These are phyloP conservation scores for Mimachlamys varia DNA, from an alignment of 2,888 invertebrate species.

Conservation along the genomic window DNA sequence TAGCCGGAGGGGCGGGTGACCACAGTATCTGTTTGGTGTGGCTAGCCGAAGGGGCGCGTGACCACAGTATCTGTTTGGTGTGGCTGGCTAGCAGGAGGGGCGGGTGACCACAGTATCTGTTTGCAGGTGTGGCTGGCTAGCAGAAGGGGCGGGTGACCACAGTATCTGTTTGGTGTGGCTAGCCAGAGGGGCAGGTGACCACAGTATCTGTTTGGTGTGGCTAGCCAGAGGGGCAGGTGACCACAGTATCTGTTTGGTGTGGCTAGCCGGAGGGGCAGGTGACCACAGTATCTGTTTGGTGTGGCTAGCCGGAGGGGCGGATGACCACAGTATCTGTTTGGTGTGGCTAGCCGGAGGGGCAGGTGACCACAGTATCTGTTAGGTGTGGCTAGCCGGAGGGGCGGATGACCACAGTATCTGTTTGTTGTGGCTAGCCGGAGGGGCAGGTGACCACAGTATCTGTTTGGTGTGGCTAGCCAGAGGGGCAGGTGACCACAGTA, in stretches of 20 bases:
- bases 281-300: not conserved
- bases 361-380: not conserved
- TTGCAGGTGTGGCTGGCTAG: not conserved
- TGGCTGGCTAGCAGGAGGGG: not conserved
- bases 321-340: not conserved
- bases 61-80: too few relatives aligned
- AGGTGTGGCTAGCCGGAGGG: not conserved
- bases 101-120: not conserved
- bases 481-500: slow-evolving; percentile 7
- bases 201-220: not conserved
- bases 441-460: not conserved
- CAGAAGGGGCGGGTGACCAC: slow-evolving; percentile 10
- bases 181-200: slow-evolving; percentile 8
- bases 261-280: not conserved
- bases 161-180: not conserved
- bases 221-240: slow-evolving; percentile 1
- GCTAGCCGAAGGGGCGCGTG: not conserved
- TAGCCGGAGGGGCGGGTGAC: slow-evolving; percentile 9
- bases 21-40: not conserved
- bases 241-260: not conserved
- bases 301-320: slow-evolving; percentile 1
- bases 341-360: not conserved
- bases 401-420: not conserved
- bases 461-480: not conserved
- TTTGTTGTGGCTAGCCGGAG: not conserved